A percentile compares a stretch with the other conserved stretches of the same genome.
phyloP scores from a whole-genome alignment of 2,888 invertebrate genomes.

The Calliphora vomitoria region DNA sequence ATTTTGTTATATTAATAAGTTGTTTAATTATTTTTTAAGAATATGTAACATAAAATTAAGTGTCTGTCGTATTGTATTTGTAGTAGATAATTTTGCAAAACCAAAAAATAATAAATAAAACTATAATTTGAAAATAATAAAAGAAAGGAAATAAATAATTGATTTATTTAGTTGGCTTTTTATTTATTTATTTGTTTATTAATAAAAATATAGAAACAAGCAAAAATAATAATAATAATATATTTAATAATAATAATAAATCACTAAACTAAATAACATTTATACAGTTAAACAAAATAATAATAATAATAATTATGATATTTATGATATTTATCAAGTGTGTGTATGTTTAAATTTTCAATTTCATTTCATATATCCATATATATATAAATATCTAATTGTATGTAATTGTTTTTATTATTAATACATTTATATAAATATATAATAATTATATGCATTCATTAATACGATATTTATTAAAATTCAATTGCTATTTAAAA shows the following conservation, averaged over 20 bases:
- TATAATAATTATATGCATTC: slow-evolving; percentile 29
- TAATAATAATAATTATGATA: slow-evolving; percentile 44
- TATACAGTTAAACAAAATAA: slow-evolving; percentile 73
- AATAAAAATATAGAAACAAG: slow-evolving; percentile 75
- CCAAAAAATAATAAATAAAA: background rate
- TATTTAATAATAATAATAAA: slow-evolving; percentile 72
- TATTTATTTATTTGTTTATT: slow-evolving; percentile 69
- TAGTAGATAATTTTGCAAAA: slow-evolving; percentile 5
- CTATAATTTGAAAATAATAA: slow-evolving; percentile 6
- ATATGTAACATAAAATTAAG: background rate
- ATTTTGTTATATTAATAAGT: background rate
- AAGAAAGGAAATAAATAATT: background rate
- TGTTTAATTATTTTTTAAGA: slow-evolving; percentile 1
- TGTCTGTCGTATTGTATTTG: background rate
- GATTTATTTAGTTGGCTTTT: slow-evolving; percentile 39
- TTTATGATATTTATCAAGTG: slow-evolving; percentile 25
- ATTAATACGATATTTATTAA: slow-evolving; percentile 22
- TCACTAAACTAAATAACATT: slow-evolving; percentile 73
- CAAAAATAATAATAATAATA: slow-evolving; percentile 79
- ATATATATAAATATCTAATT: background rate
- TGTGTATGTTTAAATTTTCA: slow-evolving; percentile 20
- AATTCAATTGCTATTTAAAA: slow-evolving; percentile 19
- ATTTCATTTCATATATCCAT: slow-evolving; percentile 6
- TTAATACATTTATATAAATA: slow-evolving; percentile 7
- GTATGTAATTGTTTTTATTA: background rate